phyloP scores from a whole-genome alignment of 2,113 vertebrate species.

The Pluvianellus socialis region DNA sequence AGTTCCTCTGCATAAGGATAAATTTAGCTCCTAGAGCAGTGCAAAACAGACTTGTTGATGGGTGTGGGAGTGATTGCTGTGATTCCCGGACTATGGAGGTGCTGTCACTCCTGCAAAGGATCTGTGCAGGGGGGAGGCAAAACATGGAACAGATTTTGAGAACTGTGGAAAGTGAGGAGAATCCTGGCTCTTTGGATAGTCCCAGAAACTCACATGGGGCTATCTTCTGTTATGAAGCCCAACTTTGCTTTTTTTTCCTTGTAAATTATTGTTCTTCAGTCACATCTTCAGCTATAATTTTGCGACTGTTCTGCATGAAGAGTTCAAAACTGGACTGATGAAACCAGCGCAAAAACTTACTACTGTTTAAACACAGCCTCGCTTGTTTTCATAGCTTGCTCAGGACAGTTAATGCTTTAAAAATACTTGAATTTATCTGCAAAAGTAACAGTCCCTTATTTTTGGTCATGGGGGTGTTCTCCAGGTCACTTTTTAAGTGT shows the following conservation, averaged over 20 bases:
- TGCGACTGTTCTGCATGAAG: background rate
- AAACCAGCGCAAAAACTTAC: background rate
- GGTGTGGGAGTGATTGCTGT: constrained; percentile 11
- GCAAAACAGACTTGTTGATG: background rate
- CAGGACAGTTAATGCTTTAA: background rate
- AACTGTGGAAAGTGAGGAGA: background rate
- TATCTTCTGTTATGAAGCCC: background rate
- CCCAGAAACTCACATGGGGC: background rate
- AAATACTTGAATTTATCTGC: background rate
- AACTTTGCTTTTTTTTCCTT: background rate
- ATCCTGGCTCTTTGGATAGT: background rate
- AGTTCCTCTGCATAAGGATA: background rate
- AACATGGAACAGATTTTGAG: background rate
- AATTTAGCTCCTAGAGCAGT: background rate
- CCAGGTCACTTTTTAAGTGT: background rate
- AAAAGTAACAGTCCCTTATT: background rate
- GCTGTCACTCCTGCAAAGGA: constrained; percentile 1
- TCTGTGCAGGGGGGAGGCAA: background rate
- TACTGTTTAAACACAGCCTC: background rate
- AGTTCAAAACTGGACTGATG: background rate
- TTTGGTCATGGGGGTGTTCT: background rate
- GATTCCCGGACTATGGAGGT: background rate
- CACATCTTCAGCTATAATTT: background rate
- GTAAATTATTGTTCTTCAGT: background rate
- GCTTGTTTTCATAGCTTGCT: background rate